A percentile compares a stretch with the other conserved stretches of the same genome.
Evolutionary conservation across 2,113 vertebrate genomes (phyloP).

Genomic region (Gymnarchus niloticus): DNA sequence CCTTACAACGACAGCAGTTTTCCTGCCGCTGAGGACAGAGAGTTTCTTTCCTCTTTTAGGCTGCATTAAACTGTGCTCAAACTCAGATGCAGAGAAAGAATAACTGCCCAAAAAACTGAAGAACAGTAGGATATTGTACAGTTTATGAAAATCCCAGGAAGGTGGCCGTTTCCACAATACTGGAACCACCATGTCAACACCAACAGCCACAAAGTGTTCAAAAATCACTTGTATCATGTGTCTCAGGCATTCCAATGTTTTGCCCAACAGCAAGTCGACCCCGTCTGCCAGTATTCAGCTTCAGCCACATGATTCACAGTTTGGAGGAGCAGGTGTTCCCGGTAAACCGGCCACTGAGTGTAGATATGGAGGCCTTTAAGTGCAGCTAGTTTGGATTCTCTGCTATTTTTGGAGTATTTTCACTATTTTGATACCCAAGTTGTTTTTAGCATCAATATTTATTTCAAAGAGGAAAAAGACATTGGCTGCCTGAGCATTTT

Average conservation of each 20-base stretch:
- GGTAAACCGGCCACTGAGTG: neutral
- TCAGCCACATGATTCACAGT: neutral
- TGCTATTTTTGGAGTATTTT: neutral
- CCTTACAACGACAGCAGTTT: neutral
- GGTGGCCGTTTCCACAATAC: too few relatives aligned
- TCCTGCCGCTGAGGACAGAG: neutral
- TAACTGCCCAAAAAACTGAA: constrained; percentile 22
- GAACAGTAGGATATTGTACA: neutral
- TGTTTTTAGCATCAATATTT: neutral
- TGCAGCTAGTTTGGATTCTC: neutral
- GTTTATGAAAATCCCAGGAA: neutral
- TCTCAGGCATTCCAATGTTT: neutral
- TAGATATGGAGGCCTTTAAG: neutral
- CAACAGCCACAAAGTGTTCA: neutral
- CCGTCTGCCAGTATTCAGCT: neutral
- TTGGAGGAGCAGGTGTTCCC: neutral
- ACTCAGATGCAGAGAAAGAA: neutral
- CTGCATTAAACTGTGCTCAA: neutral
- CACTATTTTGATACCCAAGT: neutral
- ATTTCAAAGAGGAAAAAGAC: neutral
- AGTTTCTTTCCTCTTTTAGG: neutral
- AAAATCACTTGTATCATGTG: neutral
- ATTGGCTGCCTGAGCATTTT: constrained; percentile 5
- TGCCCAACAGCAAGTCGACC: neutral
- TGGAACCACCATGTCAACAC: neutral